A percentile compares a stretch with the other conserved stretches of the same genome.
phyloP scores from a whole-genome alignment of 2,113 vertebrate genomes.

The Lepidothrix coronata region DNA sequence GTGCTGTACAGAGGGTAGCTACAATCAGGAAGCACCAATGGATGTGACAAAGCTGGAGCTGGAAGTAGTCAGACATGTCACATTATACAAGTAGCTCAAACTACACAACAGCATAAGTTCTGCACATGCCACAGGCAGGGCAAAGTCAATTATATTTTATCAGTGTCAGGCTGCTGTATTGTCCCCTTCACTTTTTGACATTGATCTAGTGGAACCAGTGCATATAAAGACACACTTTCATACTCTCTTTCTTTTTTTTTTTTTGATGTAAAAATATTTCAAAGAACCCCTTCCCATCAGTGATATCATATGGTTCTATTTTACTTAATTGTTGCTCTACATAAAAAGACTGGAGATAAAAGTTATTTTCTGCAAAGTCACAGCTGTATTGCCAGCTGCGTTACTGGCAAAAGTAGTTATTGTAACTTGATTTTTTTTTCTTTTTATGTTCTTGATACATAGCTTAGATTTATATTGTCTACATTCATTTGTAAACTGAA shows the following conservation, averaged over 20 bases:
- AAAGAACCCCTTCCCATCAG: constrained; percentile 34
- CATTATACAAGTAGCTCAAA: constrained; percentile 11
- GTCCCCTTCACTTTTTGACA: constrained; percentile 38
- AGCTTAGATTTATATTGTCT: not conserved
- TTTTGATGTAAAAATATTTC: constrained; percentile 29
- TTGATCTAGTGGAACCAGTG: constrained; percentile 19
- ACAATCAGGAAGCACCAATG: not conserved
- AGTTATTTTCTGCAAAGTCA: constrained; percentile 62
- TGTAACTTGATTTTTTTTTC: not conserved
- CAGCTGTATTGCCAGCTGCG: constrained; percentile 63
- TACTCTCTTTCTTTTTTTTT: not conserved
- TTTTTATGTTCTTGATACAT: constrained; percentile 44
- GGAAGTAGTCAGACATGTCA: constrained; percentile 5
- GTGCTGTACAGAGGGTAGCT: not conserved
- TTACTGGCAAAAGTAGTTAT: constrained; percentile 51
- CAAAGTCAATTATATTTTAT: constrained; percentile 40
- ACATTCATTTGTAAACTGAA: not conserved
- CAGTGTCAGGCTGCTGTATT: constrained; percentile 23
- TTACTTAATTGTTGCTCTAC: constrained; percentile 64
- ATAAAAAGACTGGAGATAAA: constrained; percentile 62
- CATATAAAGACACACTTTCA: constrained; percentile 23
- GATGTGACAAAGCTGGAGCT: not conserved
- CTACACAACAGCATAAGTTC: not conserved
- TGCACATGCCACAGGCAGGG: constrained; percentile 19
- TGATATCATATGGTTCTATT: constrained; percentile 63